A percentile compares a stretch with the other conserved stretches of the same genome.
These are phyloP conservation scores for Bombylius major DNA, from an alignment of 2,888 invertebrate genomes.

Conservation along the genomic window DNA sequence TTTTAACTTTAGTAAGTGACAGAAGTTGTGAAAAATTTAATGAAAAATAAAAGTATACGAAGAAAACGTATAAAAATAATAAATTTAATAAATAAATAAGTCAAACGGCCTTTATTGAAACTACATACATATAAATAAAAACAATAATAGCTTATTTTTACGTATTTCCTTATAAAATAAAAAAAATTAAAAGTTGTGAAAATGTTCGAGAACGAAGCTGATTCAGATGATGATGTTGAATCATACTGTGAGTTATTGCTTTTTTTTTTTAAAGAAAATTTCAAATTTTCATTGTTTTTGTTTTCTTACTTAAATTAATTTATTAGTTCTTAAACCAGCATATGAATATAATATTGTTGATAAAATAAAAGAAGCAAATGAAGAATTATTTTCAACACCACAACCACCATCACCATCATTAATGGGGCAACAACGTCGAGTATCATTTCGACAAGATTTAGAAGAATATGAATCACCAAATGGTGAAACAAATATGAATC, in stretches of 20 bases:
- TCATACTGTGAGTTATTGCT: slow-evolving; percentile 32
- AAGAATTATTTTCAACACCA: slow-evolving; percentile 33
- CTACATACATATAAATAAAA: too few relatives aligned
- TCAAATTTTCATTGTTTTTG: background rate
- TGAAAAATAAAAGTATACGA: too few relatives aligned
- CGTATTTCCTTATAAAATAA: too few relatives aligned
- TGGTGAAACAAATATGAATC: too few relatives aligned
- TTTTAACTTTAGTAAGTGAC: too few relatives aligned
- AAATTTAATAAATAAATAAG: too few relatives aligned
- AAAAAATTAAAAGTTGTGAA: slow-evolving; percentile 4
- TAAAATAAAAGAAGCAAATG: slow-evolving; percentile 42
- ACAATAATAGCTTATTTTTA: too few relatives aligned
- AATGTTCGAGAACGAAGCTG: slow-evolving; percentile 30
- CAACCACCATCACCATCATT: slow-evolving; percentile 1
- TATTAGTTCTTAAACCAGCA: slow-evolving; percentile 37
- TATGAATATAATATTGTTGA: slow-evolving; percentile 43
- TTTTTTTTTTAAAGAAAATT: background rate
- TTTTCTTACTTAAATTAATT: background rate
- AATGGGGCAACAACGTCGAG: slow-evolving; percentile 11
- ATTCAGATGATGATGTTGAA: slow-evolving; percentile 35
- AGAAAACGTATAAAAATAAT: too few relatives aligned
- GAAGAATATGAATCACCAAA: slow-evolving; percentile 35
- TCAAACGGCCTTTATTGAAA: too few relatives aligned
- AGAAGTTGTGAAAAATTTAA: too few relatives aligned
- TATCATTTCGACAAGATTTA: slow-evolving; percentile 33